These are phyloP conservation scores for Cheracebus regulus DNA, from an alignment of 2,797 vertebrate species.

Conservation along the genomic window DNA sequence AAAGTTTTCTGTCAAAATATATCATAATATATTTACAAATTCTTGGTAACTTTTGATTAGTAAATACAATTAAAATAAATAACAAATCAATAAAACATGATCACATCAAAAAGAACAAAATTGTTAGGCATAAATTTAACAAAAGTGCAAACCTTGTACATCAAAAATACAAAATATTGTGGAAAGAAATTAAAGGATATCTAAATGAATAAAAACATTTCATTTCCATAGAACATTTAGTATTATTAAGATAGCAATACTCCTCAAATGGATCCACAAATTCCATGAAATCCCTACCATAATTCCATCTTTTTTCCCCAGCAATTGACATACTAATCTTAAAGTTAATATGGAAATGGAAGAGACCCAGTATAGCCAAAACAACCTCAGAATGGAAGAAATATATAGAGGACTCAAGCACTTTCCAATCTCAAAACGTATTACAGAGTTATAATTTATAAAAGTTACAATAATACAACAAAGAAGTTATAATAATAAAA, in stretches of 20 bases:
- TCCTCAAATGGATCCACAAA: neutral
- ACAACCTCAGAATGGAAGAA: neutral
- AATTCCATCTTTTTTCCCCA: neutral
- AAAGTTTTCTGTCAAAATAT: neutral
- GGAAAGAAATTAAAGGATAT: neutral
- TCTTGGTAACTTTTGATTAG: neutral
- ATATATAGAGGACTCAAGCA: neutral
- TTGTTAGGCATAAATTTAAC: neutral
- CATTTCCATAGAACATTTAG: neutral
- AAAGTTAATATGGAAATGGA: neutral
- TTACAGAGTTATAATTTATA: neutral
- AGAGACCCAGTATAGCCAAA: neutral
- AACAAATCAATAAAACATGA: constrained; percentile 9
- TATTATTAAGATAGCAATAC: neutral
- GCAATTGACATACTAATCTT: neutral
- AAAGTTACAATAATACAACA: neutral
- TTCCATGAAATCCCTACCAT: neutral
- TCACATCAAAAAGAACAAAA: neutral
- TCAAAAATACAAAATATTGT: neutral
- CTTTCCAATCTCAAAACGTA: neutral
- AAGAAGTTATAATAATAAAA: neutral
- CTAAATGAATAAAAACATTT: neutral
- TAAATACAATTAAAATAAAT: neutral
- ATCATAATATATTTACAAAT: constrained; percentile 19
- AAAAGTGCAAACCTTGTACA: neutral